Base-by-base conservation (phyloP, 2,888 invertebrate species). In the Lapara coniferarum region DNA sequence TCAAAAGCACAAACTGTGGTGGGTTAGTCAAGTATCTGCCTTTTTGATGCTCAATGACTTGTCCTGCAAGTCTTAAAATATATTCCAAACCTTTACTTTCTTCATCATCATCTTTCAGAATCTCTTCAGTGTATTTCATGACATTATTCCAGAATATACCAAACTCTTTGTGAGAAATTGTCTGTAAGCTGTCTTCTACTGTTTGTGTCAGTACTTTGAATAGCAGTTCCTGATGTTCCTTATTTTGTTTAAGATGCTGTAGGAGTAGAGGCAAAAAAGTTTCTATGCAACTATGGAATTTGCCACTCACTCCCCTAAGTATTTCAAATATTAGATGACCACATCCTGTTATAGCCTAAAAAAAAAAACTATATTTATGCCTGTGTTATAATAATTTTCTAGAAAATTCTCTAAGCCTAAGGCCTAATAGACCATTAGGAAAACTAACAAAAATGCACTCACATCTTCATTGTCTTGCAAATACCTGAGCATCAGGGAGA, bases 321-420 rank as follows among this genome's bases (percentile, higher is more conserved):
- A 98, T 97, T 93, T 99, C 98, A 91, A 98, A 99, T 70, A 99
- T 93, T 30, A 99, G 93, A 77, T 96, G 96, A 0, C 98, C 98
- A 87, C 98, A 97, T 7, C 99, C 99, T 68, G 94, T 88, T 16
- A 96, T 91, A 72, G 96, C 96, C 96, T 97, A 87, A 72, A 94
- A 94, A 77, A 77, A 37, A 37, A 37, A 37, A 37, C 5, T 37
- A 37, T 37, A 37, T 37, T 37, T 8, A 25, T 25, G 25, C 25
- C 25, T 25, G 1, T 25, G 25, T 25, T 25, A 37, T 7, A 37
- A 37, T 37, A 37, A 37, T 37, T 37, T 37, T 3, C 37, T 8
- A 37, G 37, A 37, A 37, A 37, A 8, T 7, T 2, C 37, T 37
- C 25, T 25, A 25, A 25, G 25, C 25, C 25, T 25, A 25, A 25